phyloP scores from a whole-genome alignment of 1,140 invertebrate species.

The Hylaeus volcanicus region DNA sequence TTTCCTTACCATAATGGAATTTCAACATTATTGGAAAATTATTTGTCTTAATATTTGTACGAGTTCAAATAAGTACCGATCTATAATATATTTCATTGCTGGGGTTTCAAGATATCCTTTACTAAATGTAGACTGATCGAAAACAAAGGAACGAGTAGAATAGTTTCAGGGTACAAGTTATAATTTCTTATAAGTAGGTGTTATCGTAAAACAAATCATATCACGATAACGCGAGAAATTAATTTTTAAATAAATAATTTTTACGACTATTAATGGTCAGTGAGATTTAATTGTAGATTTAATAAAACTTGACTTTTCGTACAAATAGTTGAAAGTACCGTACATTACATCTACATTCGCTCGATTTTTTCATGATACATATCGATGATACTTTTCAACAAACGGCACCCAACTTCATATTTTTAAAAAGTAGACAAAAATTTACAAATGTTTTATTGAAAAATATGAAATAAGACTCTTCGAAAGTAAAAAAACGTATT shows the following conservation, averaged over 20 bases:
- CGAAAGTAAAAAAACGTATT: not conserved
- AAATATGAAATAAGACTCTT: slow-evolving; percentile 8
- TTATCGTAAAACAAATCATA: not conserved
- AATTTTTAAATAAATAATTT: slow-evolving; percentile 13
- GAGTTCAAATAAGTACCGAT: not conserved
- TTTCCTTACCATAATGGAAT: slow-evolving; percentile 21
- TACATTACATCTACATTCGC: not conserved
- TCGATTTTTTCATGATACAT: not conserved
- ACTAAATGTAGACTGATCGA: not conserved
- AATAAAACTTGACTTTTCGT: slow-evolving; percentile 15
- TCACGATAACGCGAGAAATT: not conserved
- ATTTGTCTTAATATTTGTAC: not conserved
- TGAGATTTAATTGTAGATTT: slow-evolving; percentile 14
- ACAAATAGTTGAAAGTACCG: not conserved
- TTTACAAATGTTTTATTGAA: not conserved
- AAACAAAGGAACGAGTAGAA: not conserved
- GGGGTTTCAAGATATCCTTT: not conserved
- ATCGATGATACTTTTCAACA: not conserved
- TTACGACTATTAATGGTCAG: not conserved
- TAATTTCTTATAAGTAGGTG: not conserved
- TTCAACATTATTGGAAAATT: slow-evolving; percentile 12
- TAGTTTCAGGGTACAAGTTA: not conserved
- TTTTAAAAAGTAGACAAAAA: not conserved
- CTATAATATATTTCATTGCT: slow-evolving; percentile 13
- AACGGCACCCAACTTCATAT: slow-evolving; percentile 3